Percentiles rank a stretch among this genome's conserved stretches.
These are phyloP conservation scores for Eupithecia subfuscata DNA, from an alignment of 2,888 invertebrate genomes.

Conservation along the genomic window DNA sequence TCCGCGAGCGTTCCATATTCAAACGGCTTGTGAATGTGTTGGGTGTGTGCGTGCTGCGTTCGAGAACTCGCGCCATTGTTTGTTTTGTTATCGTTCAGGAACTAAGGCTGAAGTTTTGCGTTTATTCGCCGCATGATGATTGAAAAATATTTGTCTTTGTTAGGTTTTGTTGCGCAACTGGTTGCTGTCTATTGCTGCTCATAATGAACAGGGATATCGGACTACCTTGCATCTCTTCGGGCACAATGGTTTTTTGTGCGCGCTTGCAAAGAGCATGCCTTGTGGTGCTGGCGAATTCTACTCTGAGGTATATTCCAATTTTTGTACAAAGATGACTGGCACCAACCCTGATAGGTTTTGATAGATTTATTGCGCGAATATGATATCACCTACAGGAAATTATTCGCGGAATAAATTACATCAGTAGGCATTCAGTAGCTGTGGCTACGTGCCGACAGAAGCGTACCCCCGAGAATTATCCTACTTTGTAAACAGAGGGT, in stretches of 20 bases:
- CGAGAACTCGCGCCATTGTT: constrained; percentile 66
- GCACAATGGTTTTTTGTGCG: neutral
- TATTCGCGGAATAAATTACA: constrained; percentile 38
- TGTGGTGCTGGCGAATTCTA: neutral
- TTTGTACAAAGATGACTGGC: neutral
- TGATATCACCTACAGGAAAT: constrained; percentile 19
- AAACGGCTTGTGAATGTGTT: constrained; percentile 75
- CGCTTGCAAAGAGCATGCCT: neutral
- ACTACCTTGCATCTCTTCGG: neutral
- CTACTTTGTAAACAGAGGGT: constrained; percentile 62
- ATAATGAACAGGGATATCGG: neutral
- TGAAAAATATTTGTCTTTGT: constrained; percentile 12
- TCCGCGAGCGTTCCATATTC: constrained; percentile 71
- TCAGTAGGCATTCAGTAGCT: constrained; percentile 16
- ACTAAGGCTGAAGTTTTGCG: constrained; percentile 53
- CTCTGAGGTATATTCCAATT: neutral
- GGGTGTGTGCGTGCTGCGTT: constrained; percentile 73
- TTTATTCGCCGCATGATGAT: constrained; percentile 30
- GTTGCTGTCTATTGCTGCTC: constrained; percentile 5
- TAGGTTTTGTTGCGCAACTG: constrained; percentile 8
- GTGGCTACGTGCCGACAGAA: constrained; percentile 34
- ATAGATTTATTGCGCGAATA: constrained; percentile 18
- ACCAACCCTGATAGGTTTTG: neutral
- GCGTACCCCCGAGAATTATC: constrained; percentile 42
- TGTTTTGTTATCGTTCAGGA: constrained; percentile 75